These are phyloP conservation scores for Chitala chitala DNA, from an alignment of 2,113 vertebrate species.

Conservation along the genomic window DNA sequence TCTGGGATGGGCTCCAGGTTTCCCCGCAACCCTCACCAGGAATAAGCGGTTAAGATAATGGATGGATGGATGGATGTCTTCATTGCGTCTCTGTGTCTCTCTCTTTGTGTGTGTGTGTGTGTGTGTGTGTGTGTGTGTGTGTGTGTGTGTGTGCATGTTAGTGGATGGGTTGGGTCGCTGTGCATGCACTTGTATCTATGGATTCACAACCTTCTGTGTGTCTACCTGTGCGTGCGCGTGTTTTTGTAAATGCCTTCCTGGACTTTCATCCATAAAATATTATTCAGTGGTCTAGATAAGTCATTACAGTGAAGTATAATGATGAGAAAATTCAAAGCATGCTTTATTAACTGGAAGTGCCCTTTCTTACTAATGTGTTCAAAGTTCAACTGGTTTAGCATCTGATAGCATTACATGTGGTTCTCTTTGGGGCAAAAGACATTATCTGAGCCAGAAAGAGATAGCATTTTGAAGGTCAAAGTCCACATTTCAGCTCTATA, in stretches of 20 bases:
- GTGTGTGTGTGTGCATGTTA: not conserved
- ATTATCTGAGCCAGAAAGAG: too few relatives aligned
- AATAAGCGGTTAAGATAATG: too few relatives aligned
- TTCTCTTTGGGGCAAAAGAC: not conserved
- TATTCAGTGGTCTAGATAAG: not conserved
- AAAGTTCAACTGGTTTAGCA: conserved; percentile 3
- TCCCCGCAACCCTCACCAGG: not conserved
- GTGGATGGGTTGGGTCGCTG: conserved; percentile 3
- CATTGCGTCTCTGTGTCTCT: not conserved
- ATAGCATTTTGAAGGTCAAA: too few relatives aligned
- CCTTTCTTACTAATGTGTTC: not conserved
- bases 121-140: conserved; percentile 15
- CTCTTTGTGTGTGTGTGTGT: not conserved
- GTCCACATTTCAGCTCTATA: too few relatives aligned
- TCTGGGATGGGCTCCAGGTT: not conserved
- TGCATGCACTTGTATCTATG: not conserved
- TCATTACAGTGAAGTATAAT: not conserved
- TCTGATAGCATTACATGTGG: not conserved
- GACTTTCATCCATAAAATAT: not conserved
- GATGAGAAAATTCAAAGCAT: not conserved
- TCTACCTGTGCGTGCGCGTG: not conserved
- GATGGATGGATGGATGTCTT: not conserved
- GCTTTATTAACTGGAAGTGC: not conserved
- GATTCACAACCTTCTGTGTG: not conserved
- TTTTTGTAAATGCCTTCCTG: too few relatives aligned